phyloP scores from a whole-genome alignment of 2,113 vertebrate species.

The Vombatus ursinus region DNA sequence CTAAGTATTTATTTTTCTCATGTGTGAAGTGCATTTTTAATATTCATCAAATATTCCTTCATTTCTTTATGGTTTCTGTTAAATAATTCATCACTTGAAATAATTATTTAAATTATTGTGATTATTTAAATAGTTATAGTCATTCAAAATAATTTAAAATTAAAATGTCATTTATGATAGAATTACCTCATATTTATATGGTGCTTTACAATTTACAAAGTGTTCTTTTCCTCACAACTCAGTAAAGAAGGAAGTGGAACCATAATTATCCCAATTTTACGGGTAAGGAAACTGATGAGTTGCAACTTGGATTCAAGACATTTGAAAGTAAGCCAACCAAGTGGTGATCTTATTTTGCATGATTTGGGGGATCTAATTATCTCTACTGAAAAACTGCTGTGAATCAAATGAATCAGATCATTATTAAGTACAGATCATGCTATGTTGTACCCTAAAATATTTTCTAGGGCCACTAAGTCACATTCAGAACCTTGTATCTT shows the following conservation, averaged over 20 bases:
- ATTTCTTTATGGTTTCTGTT: neutral
- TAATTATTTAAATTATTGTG: neutral
- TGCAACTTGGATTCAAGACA: neutral
- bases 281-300: neutral
- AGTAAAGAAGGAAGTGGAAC: neutral
- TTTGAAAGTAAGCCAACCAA: neutral
- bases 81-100: neutral
- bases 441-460: neutral
- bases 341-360: neutral
- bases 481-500: neutral
- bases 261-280: neutral
- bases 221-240: neutral
- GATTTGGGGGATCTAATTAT: neutral
- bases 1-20: neutral
- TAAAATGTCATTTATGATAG: slow-evolving; percentile 3
- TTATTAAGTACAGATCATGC: neutral
- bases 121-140: neutral
- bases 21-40: neutral
- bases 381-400: neutral
- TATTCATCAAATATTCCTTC: neutral
- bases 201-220: neutral
- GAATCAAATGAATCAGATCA: neutral
- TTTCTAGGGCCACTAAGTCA: neutral
- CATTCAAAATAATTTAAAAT: neutral
- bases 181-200: neutral